phyloP scores from a whole-genome alignment of 1,140 invertebrate species.

The Drosophila pseudoobscura region DNA sequence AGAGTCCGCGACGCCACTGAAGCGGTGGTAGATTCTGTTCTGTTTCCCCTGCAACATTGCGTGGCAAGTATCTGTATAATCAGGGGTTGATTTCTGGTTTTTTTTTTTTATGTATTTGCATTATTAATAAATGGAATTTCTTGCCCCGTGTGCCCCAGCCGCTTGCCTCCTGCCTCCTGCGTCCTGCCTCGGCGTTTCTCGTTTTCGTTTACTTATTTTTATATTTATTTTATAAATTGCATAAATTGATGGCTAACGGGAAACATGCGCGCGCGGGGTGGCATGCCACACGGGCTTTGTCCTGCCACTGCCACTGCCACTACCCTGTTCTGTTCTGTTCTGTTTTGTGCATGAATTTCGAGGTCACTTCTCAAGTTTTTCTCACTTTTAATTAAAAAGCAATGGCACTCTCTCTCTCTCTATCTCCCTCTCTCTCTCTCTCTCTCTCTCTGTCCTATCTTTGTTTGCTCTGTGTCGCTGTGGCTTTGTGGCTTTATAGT shows the following conservation, averaged over 20 bases:
- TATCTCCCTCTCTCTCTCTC: no score
- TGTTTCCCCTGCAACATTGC: neutral
- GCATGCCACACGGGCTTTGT: constrained; percentile 23
- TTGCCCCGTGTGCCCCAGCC: constrained; percentile 66
- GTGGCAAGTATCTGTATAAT: constrained; percentile 78
- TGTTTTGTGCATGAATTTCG: constrained; percentile 34
- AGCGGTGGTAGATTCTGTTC: constrained; percentile 47
- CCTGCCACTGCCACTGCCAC: constrained; percentile 13
- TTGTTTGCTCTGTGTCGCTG: constrained; percentile 27
- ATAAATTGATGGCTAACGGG: constrained; percentile 64
- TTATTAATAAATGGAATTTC: constrained; percentile 75
- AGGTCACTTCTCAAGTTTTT: constrained; percentile 72
- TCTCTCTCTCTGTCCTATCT: constrained; percentile 10
- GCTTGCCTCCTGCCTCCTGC: neutral
- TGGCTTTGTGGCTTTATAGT: constrained; percentile 7
- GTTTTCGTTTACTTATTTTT: constrained; percentile 63
- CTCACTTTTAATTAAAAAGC: constrained; percentile 78
- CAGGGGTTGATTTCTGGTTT: constrained; percentile 80
- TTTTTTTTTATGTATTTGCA: constrained; percentile 81
- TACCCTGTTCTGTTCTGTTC: constrained; percentile 44
- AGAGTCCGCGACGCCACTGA: constrained; percentile 24
- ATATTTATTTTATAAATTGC: constrained; percentile 82
- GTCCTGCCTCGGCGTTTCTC: constrained; percentile 20
- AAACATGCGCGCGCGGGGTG: constrained; percentile 54
- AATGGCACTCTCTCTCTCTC: constrained; percentile 48